A percentile compares a stretch with the other conserved stretches of the same genome.
Conservation (phyloP, 1,140 invertebrate species). For the Cryptotermes secundus region DNA sequence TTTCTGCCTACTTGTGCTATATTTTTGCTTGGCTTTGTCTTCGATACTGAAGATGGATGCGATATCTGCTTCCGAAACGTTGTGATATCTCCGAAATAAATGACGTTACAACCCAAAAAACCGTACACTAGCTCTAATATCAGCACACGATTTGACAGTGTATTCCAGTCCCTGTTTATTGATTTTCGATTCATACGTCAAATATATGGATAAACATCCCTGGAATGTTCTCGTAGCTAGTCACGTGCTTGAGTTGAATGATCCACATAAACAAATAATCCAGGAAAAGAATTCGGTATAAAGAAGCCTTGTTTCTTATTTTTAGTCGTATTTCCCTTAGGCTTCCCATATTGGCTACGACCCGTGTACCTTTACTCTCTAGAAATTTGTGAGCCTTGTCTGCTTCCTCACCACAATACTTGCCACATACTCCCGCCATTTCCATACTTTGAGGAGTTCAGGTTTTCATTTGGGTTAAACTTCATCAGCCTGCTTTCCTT, state of each 20-base stretch:
- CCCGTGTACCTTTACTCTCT: background rate
- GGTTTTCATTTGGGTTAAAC: background rate
- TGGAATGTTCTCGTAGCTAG: background rate
- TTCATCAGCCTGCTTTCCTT: no score
- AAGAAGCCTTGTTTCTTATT: background rate
- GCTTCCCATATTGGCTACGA: background rate
- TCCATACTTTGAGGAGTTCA: background rate
- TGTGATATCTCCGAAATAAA: no score
- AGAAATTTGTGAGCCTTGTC: background rate
- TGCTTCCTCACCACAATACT: background rate
- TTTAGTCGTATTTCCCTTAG: background rate
- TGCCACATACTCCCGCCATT: background rate
- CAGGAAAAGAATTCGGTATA: background rate
- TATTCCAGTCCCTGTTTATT: no score
- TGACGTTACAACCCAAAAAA: no score
- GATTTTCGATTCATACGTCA: no score
- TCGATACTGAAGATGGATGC: no score
- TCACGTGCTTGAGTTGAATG: slow-evolving; percentile 11
- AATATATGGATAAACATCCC: background rate
- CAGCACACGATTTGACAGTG: no score
- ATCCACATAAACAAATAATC: background rate
- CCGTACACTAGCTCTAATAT: no score
- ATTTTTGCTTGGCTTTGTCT: no score
- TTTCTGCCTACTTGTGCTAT: no score
- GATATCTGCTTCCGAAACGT: no score